Base-by-base conservation (phyloP, 1,140 invertebrate species). In the Pygmarrhopalites habei region DNA sequence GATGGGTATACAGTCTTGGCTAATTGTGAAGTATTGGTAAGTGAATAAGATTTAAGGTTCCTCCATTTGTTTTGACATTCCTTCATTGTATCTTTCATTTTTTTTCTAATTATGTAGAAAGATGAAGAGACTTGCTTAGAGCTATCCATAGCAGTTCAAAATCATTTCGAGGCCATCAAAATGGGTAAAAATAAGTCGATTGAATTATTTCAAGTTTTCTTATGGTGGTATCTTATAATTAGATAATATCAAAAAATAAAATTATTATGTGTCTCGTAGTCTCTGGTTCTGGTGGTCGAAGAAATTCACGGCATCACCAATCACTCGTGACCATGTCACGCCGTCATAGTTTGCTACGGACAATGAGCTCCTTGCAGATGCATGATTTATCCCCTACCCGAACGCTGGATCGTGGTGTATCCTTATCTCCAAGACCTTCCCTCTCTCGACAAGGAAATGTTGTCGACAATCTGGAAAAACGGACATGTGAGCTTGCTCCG, bases 111-210 rank as follows among this genome's bases (percentile, higher is more conserved):
- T 26, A 28, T 55, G 1, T 71, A 91, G 87, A 79, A 90, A 49
- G 82, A 84, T 71, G 86, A 88, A 59, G 90, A 92, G 72, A 83
- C 87, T 73, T 89, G 88, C 72, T 87, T 88, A 0, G 85, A 89
- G 72, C 75, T 94, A 47, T 85, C 86, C 15, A 83, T 88, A 65
- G 84, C 87, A 1, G 80, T 93, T 43, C 87, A 90, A 76, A 92
- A 93, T 77, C 89, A 94, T 76, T 93, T 94, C 76, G 82, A 87
- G 60, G 85, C 90, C 3, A 90, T 92, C 62, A 84, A 88, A 75
- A 84, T 90, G 64, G 77, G n/a, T n/a, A n/a, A n/a, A n/a, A n/a
- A n/a, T n/a, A n/a, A n/a, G n/a, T n/a, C n/a, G n/a, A n/a, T n/a
- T n/a, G n/a, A n/a, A n/a, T n/a, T n/a, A n/a, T n/a, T n/a, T n/a